Conservation (phyloP, 2,888 invertebrate species). For the Tipula lateralis region DNA sequence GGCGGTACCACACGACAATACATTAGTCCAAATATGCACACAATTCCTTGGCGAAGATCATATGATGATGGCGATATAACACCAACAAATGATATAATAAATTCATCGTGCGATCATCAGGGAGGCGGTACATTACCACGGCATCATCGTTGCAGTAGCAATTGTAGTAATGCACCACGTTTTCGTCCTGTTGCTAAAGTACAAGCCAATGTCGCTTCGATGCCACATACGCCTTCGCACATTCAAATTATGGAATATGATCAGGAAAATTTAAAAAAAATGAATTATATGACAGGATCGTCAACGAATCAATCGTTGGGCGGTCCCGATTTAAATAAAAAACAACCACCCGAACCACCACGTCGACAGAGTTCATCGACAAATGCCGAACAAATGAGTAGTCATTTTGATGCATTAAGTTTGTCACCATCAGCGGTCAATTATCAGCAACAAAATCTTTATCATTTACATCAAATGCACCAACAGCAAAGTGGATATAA, state of each 20-base stretch:
- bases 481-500: conserved; percentile 39
- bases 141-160: conserved; percentile 54
- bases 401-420: conserved; percentile 34
- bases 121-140: conserved; percentile 84
- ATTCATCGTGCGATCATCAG: conserved; percentile 50
- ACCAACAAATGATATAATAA: conserved; percentile 70
- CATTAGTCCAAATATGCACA: conserved; percentile 20
- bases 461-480: conserved; percentile 36
- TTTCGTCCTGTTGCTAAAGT: conserved; percentile 32
- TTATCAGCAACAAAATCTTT: conserved; percentile 32
- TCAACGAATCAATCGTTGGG: background rate
- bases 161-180: conserved; percentile 34
- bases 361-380: conserved; percentile 54
- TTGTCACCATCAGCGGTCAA: conserved; percentile 36
- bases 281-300: background rate
- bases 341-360: conserved; percentile 76
- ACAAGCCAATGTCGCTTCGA: conserved; percentile 6
- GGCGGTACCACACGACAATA: background rate
- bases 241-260: background rate
- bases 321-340: conserved; percentile 71
- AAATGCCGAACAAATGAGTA: conserved; percentile 35
- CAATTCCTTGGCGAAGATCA: conserved; percentile 61
- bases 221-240: background rate
- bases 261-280: background rate
- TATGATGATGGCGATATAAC: conserved; percentile 90